Evolutionary conservation across 2,888 invertebrate species (phyloP), one percentile per base, ranked within the genome.

Genomic region (Encarsia formosa): DNA sequence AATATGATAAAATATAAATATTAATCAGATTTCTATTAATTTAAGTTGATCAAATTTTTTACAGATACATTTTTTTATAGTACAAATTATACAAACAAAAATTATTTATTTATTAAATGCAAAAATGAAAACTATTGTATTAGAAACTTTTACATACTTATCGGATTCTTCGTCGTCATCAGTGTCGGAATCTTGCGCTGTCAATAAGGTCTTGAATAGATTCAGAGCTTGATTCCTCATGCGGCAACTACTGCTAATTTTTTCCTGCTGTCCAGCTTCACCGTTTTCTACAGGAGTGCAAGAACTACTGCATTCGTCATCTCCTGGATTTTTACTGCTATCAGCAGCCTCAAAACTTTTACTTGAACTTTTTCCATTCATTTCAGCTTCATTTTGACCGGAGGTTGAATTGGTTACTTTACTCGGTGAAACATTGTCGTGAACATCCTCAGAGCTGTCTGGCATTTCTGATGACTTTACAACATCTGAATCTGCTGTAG

Each of bases 151-250:
- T n/a, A n/a, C n/a, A n/a, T n/a, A n/a, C n/a, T n/a, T n/a, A 16
- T 73, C 74, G 37, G 68, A 64, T 8, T 59, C 59, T 24, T 59
- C 57, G 2, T 66, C 65, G 4, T 66, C 68, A 16, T 61, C 61
- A 20, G 63, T 62, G 4, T 64, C 62, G 6, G 61, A 74, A 8
- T 62, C 74, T 9, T 62, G 74, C 1, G 74, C 67, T 5, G 77
- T 79, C 35, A 83, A 66, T 38, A 84, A 65, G 46, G 74, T 78
- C 67, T 78, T 81, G 67, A 79, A 83, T 2, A 81, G 74, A 4
- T 76, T 77, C 9, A 77, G 77, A 34, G 75, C 77, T 59, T 77
- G 76, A 60, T 75, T 78, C 67, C 76, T 79, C 67, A 76, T 79
- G 23, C 68, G 66, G 8, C 59, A 61, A n/a, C 60, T 66, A 39